phyloP scores from a whole-genome alignment of 2,797 vertebrate genomes.

The Echiichthys vipera region DNA sequence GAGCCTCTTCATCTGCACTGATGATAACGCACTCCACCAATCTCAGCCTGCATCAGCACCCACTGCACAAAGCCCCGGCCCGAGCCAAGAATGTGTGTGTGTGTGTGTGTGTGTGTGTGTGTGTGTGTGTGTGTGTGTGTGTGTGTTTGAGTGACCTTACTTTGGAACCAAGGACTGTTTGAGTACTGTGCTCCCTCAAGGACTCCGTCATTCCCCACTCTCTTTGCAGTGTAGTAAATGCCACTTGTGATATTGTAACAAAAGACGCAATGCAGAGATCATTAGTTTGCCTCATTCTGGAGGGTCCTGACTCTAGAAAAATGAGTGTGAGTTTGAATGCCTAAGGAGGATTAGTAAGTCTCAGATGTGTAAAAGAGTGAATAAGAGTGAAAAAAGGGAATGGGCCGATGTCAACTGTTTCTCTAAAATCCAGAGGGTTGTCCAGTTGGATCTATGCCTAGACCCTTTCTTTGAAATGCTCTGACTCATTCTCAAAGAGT shows the following conservation, averaged over 20 bases:
- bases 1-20: slow-evolving; percentile 70
- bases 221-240: slow-evolving; percentile 6
- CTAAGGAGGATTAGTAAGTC: slow-evolving; percentile 54
- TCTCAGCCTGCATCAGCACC: slow-evolving; percentile 63
- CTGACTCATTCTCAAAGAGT: slow-evolving; percentile 45
- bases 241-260: slow-evolving; percentile 24
- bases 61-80: slow-evolving; percentile 39
- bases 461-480: slow-evolving; percentile 72
- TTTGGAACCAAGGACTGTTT: slow-evolving; percentile 58
- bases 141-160: slow-evolving; percentile 53
- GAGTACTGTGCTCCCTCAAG: slow-evolving; percentile 51
- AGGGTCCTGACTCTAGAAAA: slow-evolving; percentile 37
- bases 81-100: slow-evolving; percentile 42
- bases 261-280: slow-evolving; percentile 49
- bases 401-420: slow-evolving; percentile 79
- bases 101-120: slow-evolving; percentile 20
- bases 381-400: slow-evolving; percentile 57
- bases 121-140: slow-evolving; percentile 1
- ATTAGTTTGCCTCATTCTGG: slow-evolving; percentile 32
- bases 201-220: slow-evolving; percentile 31
- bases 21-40: slow-evolving; percentile 67
- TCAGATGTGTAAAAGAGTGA: slow-evolving; percentile 50
- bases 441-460: slow-evolving; percentile 70
- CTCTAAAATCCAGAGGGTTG: slow-evolving; percentile 77
- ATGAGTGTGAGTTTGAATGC: slow-evolving; percentile 37